Evolutionary conservation across 2,797 vertebrate species (phyloP).

Genomic region (Gadopsis marmoratus): DNA sequence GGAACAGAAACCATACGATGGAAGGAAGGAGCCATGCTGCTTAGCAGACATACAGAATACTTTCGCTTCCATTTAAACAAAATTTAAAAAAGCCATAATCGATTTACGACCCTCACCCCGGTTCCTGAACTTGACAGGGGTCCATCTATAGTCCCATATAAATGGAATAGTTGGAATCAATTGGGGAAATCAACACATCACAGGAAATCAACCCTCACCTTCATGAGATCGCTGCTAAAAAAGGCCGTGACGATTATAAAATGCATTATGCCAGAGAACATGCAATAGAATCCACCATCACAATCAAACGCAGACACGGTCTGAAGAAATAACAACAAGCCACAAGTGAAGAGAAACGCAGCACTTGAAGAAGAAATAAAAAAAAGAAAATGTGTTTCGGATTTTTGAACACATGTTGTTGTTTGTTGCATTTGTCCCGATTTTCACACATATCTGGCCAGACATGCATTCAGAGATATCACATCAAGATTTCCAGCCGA

Average conservation of each 20-base stretch:
- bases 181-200: neutral
- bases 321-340: slow-evolving; percentile 1
- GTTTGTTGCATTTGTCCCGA: neutral
- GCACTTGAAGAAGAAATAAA: neutral
- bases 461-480: neutral
- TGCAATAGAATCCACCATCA: slow-evolving; percentile 57
- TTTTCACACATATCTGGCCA: slow-evolving; percentile 18
- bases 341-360: neutral
- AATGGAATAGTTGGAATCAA: neutral
- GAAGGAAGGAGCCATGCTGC: no score
- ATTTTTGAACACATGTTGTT: neutral
- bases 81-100: no score
- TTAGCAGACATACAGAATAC: no score
- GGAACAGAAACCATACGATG: no score
- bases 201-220: neutral
- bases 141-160: neutral
- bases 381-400: neutral
- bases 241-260: neutral
- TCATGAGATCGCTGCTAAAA: neutral
- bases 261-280: neutral
- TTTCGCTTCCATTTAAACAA: no score
- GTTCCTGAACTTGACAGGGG: neutral
- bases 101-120: no score
- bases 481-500: slow-evolving; percentile 12
- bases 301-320: slow-evolving; percentile 55